phyloP scores from a whole-genome alignment of 2,113 vertebrate genomes.

The Anolis carolinensis region DNA sequence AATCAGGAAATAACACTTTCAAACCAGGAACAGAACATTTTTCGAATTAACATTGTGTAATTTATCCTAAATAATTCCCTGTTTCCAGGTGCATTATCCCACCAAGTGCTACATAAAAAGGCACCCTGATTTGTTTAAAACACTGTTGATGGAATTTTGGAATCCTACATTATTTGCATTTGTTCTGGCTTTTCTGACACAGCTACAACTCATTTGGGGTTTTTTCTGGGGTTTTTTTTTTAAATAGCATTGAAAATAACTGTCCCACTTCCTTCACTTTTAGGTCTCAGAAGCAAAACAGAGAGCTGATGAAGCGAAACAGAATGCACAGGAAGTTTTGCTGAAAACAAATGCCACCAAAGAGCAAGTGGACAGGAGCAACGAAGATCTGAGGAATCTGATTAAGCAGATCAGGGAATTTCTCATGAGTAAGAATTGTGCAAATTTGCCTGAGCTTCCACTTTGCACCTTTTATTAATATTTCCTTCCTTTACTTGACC shows the following conservation, averaged over 20 bases:
- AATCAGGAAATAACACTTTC: too few relatives aligned
- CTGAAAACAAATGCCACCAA: slow-evolving; percentile 91
- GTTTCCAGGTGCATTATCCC: background rate
- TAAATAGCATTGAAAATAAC: background rate
- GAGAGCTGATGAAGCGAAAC: slow-evolving; percentile 90
- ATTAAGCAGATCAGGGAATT: slow-evolving; percentile 95
- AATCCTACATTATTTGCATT: slow-evolving; percentile 39
- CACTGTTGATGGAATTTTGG: slow-evolving; percentile 40
- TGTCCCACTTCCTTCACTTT: slow-evolving; percentile 4
- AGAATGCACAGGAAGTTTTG: slow-evolving; percentile 87
- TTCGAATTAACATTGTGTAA: too few relatives aligned
- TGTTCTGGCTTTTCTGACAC: slow-evolving; percentile 52
- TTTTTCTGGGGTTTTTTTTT: background rate
- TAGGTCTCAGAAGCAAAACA: slow-evolving; percentile 92
- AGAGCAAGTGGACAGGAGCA: slow-evolving; percentile 87
- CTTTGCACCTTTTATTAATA: background rate
- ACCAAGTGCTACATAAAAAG: slow-evolving; percentile 34
- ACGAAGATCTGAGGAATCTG: slow-evolving; percentile 88
- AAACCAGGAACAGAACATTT: too few relatives aligned
- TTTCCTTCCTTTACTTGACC: background rate
- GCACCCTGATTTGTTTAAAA: slow-evolving; percentile 51
- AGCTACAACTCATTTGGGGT: background rate
- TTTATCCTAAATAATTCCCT: slow-evolving; percentile 25
- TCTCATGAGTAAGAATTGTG: slow-evolving; percentile 83
- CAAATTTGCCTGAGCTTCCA: background rate